Conservation (phyloP, 2,797 vertebrate genomes). For the Sciurus vulgaris region DNA sequence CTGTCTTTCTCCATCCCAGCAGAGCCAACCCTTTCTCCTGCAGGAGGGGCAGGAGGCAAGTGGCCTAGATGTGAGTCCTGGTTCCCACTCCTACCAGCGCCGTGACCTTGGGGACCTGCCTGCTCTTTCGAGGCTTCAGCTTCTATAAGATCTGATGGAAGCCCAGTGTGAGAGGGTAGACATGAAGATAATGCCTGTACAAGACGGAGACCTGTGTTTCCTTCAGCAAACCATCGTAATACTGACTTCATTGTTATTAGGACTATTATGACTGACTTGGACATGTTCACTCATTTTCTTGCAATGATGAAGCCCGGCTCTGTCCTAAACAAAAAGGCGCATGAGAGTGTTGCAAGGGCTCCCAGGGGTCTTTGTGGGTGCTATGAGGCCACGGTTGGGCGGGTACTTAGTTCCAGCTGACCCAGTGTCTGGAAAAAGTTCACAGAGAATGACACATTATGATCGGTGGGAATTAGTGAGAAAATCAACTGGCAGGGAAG, state of each 20-base stretch:
- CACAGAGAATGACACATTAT: not conserved
- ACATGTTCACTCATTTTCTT: not conserved
- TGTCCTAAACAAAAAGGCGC: not conserved
- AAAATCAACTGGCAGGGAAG: not conserved
- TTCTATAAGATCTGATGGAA: not conserved
- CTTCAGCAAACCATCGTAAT: not conserved
- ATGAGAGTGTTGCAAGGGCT: rapidly evolving
- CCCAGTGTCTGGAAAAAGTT: not conserved
- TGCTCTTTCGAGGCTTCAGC: not conserved
- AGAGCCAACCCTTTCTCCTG: not conserved
- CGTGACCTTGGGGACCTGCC: not conserved
- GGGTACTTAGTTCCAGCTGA: not conserved
- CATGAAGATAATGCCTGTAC: rapidly evolving
- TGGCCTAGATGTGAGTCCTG: not conserved
- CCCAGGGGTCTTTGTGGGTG: not conserved
- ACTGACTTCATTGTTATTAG: not conserved
- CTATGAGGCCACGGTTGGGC: not conserved
- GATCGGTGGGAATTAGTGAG: not conserved
- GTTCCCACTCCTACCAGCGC: not conserved
- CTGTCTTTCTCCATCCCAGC: not conserved
- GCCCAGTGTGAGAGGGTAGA: not conserved
- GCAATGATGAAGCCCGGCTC: not conserved
- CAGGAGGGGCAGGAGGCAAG: not conserved
- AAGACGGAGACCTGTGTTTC: not conserved
- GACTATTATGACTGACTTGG: rapidly evolving